Evolutionary conservation across 2,113 vertebrate species (phyloP).

Genomic region (Hippocampus guttulatus): DNA sequence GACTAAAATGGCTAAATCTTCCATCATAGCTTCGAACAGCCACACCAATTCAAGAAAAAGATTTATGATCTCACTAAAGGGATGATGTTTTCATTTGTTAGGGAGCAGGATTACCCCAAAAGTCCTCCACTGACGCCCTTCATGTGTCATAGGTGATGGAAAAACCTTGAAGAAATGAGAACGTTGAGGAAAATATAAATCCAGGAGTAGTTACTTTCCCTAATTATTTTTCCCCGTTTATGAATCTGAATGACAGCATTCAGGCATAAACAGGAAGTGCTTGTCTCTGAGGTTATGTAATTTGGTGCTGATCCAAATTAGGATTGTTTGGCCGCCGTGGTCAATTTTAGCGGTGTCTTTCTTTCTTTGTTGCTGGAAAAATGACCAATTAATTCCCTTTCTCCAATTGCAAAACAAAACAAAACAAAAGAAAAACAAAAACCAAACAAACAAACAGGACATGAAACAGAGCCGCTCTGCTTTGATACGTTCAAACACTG

Average conservation of each 20-base stretch:
- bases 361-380: neutral
- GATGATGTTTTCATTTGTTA: neutral
- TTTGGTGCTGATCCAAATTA: neutral
- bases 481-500: conserved; percentile 64
- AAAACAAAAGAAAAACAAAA: neutral
- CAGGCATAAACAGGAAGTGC: neutral
- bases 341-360: neutral
- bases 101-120: neutral
- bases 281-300: neutral
- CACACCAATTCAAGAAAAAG: neutral
- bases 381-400: conserved; percentile 42
- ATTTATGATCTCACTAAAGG: neutral
- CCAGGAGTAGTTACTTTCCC: neutral
- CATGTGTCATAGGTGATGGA: neutral
- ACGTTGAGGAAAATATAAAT: neutral
- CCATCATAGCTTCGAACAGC: neutral
- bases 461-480: conserved; percentile 53
- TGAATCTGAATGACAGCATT: neutral
- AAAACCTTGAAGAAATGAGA: neutral
- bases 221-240: neutral
- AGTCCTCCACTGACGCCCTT: neutral
- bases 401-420: conserved; percentile 16
- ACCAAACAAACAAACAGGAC: conserved; percentile 26
- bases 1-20: neutral
- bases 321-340: neutral